A percentile compares a stretch with the other conserved stretches of the same genome.
Conservation (phyloP, 2,113 vertebrate genomes). For the Coreoperca whiteheadi region DNA sequence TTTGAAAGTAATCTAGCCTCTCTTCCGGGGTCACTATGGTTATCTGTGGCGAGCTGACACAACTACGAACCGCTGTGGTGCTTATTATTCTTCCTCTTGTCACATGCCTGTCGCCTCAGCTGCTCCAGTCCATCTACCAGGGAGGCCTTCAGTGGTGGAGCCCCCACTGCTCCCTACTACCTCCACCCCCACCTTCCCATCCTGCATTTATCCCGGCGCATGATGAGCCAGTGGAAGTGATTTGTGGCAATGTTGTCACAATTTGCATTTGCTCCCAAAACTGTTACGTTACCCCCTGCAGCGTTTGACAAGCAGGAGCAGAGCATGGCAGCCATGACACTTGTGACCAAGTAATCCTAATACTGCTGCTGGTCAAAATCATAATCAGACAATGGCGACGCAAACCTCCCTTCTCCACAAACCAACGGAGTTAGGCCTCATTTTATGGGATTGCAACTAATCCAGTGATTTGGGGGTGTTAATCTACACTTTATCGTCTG, state of each 20-base stretch:
- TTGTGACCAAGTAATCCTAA: slow-evolving; percentile 15
- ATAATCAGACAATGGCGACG: background rate
- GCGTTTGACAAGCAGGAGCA: background rate
- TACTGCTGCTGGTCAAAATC: background rate
- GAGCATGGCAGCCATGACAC: slow-evolving; percentile 47
- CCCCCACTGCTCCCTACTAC: slow-evolving; percentile 1
- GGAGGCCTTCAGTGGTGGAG: slow-evolving; percentile 52
- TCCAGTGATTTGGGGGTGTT: slow-evolving; percentile 22
- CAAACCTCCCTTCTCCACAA: background rate
- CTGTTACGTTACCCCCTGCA: background rate
- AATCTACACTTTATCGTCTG: slow-evolving; percentile 19
- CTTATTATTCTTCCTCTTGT: slow-evolving; percentile 62
- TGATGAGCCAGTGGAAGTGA: slow-evolving; percentile 23
- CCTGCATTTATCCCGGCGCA: slow-evolving; percentile 22
- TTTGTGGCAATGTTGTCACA: slow-evolving; percentile 16
- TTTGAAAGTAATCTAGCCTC: slow-evolving; percentile 45
- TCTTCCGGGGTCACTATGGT: background rate
- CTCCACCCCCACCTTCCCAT: slow-evolving; percentile 4
- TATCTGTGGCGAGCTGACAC: background rate
- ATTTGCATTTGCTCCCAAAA: background rate
- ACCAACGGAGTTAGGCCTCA: background rate
- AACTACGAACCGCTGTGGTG: slow-evolving; percentile 41
- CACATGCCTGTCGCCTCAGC: slow-evolving; percentile 80
- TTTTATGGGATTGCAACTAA: slow-evolving; percentile 26
- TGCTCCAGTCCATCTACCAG: slow-evolving; percentile 76